Evolutionary conservation across 2,888 invertebrate species (phyloP), one percentile per base, ranked within the genome.

Genomic region (Pristionchus japonicus): DNA sequence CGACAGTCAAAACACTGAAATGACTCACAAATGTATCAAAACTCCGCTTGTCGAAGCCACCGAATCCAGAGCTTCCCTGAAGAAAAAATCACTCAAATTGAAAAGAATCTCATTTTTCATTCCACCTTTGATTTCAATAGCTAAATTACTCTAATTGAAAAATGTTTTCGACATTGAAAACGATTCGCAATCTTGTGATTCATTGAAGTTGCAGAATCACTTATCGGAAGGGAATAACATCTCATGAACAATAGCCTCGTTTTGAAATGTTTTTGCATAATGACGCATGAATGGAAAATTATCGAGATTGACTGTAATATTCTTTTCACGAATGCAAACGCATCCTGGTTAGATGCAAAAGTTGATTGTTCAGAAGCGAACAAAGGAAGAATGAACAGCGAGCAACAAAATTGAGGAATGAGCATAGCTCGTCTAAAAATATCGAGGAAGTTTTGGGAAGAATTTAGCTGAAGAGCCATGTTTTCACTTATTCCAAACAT

Each of bases 21-120:
- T 34, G 27, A 64, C 85, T 85, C 11, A 85, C 85, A 37, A 64
- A 85, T 17, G 43, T 85, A n/a, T 85, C 85, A 67, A 85, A 85
- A 47, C 64, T 67, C 67, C 85, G 11, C 80, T 91, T 91, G 70
- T 91, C 88, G 86, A 91, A 90, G 31, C 88, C 90, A 17, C 88
- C 77, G 88, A 90, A 90, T 31, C 90, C 90, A 15, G 87, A 77
- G n/a, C 89, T 89, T 17, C 88, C 84, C 89, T 89, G 70, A 15
- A 88, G 40, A 7, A 70, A 70, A 31, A 57, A 57, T 57, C n/a
- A n/a, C n/a, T n/a, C n/a, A n/a, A n/a, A n/a, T n/a, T n/a, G n/a
- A n/a, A n/a, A n/a, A n/a, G n/a, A n/a, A n/a, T n/a, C n/a, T n/a
- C n/a, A n/a, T n/a, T n/a, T n/a, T n/a, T 23, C 23, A 57, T 57